Base-by-base conservation (phyloP, 1,140 invertebrate genomes). In the Macrosteles quadrilineatus region DNA sequence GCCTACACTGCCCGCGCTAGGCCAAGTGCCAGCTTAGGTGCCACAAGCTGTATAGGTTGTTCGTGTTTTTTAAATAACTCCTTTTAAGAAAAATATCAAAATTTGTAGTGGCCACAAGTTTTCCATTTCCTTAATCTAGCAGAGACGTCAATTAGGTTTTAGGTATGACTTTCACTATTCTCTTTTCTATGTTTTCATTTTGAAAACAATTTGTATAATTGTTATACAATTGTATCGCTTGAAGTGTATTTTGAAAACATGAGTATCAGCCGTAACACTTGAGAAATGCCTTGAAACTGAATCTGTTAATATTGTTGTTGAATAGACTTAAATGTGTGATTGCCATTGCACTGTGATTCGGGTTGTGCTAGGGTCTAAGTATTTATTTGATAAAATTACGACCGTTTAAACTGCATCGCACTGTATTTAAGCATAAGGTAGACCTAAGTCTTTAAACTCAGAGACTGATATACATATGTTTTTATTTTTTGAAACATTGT, bases 161-260 rank as follows among this genome's bases (percentile, higher is more conserved):
- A 29, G 25, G 12, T 59, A 3, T 59, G 2, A 21, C 12, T 59
- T 29, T 59, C n/a, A 9, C 9, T 6, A 25, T 11, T 59, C 12
- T 59, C 9, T 6, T 53, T 11, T 53, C 21, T 23, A 50, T 50
- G 55, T 59, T 59, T 59, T 59, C 55, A 27, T 27, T 59, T 9
- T 25, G 55, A 59, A 59, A 59, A 59, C 55, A 59, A 43, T 19
- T 19, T 50, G 47, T 59, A 59, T 59, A 59, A 59, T 59, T 59
- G 55, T 59, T 25, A 59, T 59, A 59, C 55, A 59, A 59, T 59
- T 59, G 55, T 59, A 27, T 25, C 4, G n/a, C 55, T 59, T 27
- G 21, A 4, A 59, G 55, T 59, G 55, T 59, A 59, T 30, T 59
- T 59, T 59, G 55, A 59, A 59, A 59, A 59, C 55, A 59, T 59